phyloP scores from a whole-genome alignment of 37 sponge, comb jelly and placozoan species.

The Hormiphora californensis region DNA sequence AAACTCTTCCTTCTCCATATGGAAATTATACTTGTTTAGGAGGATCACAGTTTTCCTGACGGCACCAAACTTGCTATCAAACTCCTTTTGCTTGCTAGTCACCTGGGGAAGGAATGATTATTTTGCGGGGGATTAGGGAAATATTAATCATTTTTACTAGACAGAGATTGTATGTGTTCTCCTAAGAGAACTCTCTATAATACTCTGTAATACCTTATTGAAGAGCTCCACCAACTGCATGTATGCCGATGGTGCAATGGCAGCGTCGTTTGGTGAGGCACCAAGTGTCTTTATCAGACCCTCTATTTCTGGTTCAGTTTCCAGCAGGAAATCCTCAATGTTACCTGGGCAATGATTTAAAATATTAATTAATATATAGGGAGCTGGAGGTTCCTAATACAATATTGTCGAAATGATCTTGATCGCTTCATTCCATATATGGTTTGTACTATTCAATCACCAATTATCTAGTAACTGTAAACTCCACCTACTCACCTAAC shows the following conservation, averaged over 20 bases:
- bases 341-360: too few species aligned
- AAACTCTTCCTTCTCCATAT: constrained; percentile 49
- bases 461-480: too few species aligned
- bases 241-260: constrained; percentile 53
- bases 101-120: too few species aligned
- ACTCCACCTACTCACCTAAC: too few species aligned
- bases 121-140: too few species aligned
- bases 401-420: too few species aligned
- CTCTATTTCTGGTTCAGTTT: constrained; percentile 74
- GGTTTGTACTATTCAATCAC: too few species aligned
- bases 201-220: constrained; percentile 4
- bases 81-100: constrained; percentile 46
- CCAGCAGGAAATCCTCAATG: constrained; percentile 66
- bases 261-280: constrained; percentile 42
- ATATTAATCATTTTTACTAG: too few species aligned
- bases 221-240: constrained; percentile 57
- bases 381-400: too few species aligned
- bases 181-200: neutral
- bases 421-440: too few species aligned
- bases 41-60: constrained; percentile 55
- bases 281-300: constrained; percentile 56
- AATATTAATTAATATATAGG: too few species aligned
- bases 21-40: constrained; percentile 59
- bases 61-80: constrained; percentile 51
- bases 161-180: neutral